A percentile compares a stretch with the other conserved stretches of the same genome.
Evolutionary conservation across 2,113 vertebrate species (phyloP).

Genomic region (Lipotes vexillifer): DNA sequence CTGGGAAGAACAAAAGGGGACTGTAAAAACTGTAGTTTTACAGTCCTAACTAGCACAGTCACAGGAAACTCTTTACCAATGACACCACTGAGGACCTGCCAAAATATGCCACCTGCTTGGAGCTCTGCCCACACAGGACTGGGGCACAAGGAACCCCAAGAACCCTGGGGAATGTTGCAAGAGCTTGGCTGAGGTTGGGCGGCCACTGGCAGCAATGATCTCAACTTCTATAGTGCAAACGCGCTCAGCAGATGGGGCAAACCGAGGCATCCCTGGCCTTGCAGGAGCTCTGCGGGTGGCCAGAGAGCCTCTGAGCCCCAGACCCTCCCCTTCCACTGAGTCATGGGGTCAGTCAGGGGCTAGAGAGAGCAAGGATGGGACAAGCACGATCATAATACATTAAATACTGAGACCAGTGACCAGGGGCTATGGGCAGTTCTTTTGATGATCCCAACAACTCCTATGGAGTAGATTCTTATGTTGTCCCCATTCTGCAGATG

Average conservation of each 20-base stretch:
- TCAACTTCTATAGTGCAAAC: slow-evolving; percentile 31
- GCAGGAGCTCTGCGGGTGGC: background rate
- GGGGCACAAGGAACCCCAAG: slow-evolving; percentile 51
- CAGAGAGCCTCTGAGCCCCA: background rate
- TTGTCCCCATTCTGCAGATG: background rate
- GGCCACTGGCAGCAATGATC: slow-evolving; percentile 1
- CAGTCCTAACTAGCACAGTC: slow-evolving; percentile 5
- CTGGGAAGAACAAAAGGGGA: slow-evolving; percentile 54
- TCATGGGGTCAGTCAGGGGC: background rate
- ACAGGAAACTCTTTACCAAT: slow-evolving; percentile 61
- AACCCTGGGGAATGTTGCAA: slow-evolving; percentile 50
- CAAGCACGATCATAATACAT: background rate
- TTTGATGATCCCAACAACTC: background rate
- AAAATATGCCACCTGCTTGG: slow-evolving; percentile 57
- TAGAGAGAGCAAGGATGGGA: background rate
- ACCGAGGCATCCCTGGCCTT: background rate
- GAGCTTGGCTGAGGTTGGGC: slow-evolving; percentile 31
- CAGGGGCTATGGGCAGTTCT: background rate
- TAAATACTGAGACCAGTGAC: background rate
- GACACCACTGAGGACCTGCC: slow-evolving; percentile 63
- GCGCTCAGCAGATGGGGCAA: background rate
- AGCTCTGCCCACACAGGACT: slow-evolving; percentile 53
- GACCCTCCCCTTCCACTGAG: background rate
- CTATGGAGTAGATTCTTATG: background rate
- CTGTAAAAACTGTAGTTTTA: slow-evolving; percentile 50